These are phyloP conservation scores for Argopecten irradians DNA, from an alignment of 1,140 invertebrate genomes.

Conservation along the genomic window DNA sequence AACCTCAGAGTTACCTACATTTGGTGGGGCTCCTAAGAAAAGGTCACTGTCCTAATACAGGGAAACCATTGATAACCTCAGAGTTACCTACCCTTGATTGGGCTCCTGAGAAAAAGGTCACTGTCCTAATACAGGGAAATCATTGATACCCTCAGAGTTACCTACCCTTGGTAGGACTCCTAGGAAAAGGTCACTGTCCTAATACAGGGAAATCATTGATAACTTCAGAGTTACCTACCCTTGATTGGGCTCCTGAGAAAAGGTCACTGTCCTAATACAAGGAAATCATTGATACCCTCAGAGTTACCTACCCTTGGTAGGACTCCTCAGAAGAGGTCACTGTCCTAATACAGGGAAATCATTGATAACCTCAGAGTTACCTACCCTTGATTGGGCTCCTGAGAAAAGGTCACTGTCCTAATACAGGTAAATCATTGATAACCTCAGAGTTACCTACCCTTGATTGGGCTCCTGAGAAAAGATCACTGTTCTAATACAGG, in stretches of 20 bases:
- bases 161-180: too few species aligned
- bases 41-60: constrained; percentile 62
- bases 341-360: constrained; percentile 60
- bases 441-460: too few species aligned
- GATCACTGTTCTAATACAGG: constrained; percentile 62
- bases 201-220: constrained; percentile 58
- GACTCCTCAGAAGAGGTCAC: constrained; percentile 48
- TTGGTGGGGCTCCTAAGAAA: constrained; percentile 31
- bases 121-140: constrained; percentile 61
- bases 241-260: constrained; percentile 33
- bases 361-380: constrained; percentile 62
- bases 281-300: constrained; percentile 56
- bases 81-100: too few species aligned
- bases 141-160: too few species aligned
- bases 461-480: constrained; percentile 34
- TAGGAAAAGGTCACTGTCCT: constrained; percentile 54
- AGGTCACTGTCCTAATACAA: constrained; percentile 62
- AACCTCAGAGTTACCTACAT: too few species aligned
- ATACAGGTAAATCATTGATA: constrained; percentile 61
- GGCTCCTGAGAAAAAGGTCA: constrained; percentile 47
- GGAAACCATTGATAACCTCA: constrained; percentile 58
- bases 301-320: too few species aligned
- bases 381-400: too few species aligned
- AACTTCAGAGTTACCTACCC: too few species aligned
- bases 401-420: constrained; percentile 55